These are phyloP conservation scores for Anneissia japonica DNA, from an alignment of 35 echinoderm and acorn worm species.

Conservation along the genomic window DNA sequence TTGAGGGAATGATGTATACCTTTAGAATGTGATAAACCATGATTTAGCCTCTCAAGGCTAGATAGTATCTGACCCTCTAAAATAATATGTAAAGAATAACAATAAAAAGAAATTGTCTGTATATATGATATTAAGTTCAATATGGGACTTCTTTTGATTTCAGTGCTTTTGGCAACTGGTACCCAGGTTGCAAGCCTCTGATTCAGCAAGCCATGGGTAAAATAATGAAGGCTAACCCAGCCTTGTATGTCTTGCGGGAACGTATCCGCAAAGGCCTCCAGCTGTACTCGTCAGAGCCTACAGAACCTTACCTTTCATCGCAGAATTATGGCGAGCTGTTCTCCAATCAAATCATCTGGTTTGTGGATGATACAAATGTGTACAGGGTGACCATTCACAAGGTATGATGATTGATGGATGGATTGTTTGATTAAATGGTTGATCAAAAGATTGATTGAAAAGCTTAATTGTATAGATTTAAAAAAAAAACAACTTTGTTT, in stretches of 20 bases:
- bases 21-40: too few relatives aligned
- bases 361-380: slow-evolving; percentile 98
- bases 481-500: too few relatives aligned
- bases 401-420: too few relatives aligned
- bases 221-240: slow-evolving; percentile 96
- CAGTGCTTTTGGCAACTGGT: slow-evolving; percentile 99
- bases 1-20: too few relatives aligned
- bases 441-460: too few relatives aligned
- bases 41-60: too few relatives aligned
- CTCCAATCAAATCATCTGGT: slow-evolving; percentile 99
- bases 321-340: slow-evolving; percentile 99
- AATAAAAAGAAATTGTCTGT: too few relatives aligned
- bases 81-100: too few relatives aligned
- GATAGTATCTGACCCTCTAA: too few relatives aligned
- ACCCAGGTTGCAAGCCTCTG: slow-evolving; percentile 90
- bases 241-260: slow-evolving; percentile 90
- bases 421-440: too few relatives aligned
- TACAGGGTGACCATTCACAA: slow-evolving; percentile 99
- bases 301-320: slow-evolving; percentile 92
- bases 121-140: too few relatives aligned
- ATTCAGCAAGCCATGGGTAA: slow-evolving; percentile 98
- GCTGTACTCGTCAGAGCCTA: slow-evolving; percentile 95
- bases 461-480: too few relatives aligned
- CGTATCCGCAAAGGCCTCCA: slow-evolving; percentile 93
- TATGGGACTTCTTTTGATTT: neutral